Conservation (phyloP, 2,797 vertebrate genomes). For the Peromyscus eremicus region DNA sequence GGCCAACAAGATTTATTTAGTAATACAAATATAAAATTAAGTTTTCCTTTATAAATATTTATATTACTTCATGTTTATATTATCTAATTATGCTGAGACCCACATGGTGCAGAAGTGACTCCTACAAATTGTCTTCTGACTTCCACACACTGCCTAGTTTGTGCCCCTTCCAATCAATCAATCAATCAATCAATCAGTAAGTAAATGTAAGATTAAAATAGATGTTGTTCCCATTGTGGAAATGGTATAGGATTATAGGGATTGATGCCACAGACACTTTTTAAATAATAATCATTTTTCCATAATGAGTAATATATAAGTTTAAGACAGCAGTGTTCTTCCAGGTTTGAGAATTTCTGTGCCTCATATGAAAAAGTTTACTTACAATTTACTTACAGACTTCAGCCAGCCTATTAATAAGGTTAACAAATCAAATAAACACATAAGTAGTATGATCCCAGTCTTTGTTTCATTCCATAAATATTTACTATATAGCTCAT, state of each 20-base stretch:
- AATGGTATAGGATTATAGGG: slow-evolving; percentile 19
- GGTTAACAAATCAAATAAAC: slow-evolving; percentile 57
- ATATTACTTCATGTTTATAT: slow-evolving; percentile 8
- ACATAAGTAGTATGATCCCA: not conserved
- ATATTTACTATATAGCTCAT: slow-evolving; percentile 13
- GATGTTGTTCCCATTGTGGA: slow-evolving; percentile 39
- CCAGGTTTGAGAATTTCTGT: slow-evolving; percentile 9
- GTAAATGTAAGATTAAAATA: not conserved
- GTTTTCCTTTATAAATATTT: slow-evolving; percentile 44
- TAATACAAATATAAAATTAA: not conserved
- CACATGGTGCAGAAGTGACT: not conserved
- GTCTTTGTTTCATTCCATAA: not conserved
- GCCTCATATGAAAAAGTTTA: not conserved
- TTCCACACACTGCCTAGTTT: not conserved
- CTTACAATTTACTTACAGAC: slow-evolving; percentile 15
- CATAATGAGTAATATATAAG: not conserved
- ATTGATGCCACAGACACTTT: slow-evolving; percentile 1
- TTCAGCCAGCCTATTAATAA: slow-evolving; percentile 34
- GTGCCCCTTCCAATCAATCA: not conserved
- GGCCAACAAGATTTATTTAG: slow-evolving; percentile 41
- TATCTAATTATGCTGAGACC: not conserved
- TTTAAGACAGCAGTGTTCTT: not conserved
- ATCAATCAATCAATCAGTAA: not conserved
- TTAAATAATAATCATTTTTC: not conserved
- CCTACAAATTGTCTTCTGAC: not conserved